Percentiles rank a stretch among this genome's conserved stretches.
Conservation (phyloP, 2,888 invertebrate genomes). For the Byasa hedistus region DNA sequence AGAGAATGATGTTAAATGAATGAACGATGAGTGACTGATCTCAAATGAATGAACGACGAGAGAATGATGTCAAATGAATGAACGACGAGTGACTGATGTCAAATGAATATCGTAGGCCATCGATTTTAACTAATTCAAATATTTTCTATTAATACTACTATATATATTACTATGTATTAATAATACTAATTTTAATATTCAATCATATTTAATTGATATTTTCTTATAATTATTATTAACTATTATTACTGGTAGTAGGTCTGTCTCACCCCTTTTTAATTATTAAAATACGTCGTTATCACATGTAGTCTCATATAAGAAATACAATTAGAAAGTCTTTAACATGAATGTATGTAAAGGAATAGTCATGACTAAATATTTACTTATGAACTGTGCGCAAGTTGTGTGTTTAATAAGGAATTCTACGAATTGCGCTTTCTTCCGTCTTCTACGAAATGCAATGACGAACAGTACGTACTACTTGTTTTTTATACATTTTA, state of each 20-base stretch:
- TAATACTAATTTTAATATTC: too few species aligned
- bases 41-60: neutral
- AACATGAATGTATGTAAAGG: too few species aligned
- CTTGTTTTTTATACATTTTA: neutral
- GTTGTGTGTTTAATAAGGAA: neutral
- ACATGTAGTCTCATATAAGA: too few species aligned
- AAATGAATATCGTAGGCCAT: neutral
- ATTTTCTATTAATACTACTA: too few species aligned
- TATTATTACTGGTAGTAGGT: too few species aligned
- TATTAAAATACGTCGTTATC: too few species aligned
- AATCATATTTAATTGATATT: too few species aligned
- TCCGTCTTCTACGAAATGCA: neutral
- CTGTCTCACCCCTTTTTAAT: too few species aligned
- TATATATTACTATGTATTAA: too few species aligned
- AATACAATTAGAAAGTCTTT: too few species aligned
- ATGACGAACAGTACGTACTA: neutral
- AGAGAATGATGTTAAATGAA: constrained; percentile 2
- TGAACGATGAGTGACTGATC: neutral
- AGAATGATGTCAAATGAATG: constrained; percentile 1
- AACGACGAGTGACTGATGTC: neutral
- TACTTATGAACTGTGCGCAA: neutral
- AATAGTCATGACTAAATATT: neutral
- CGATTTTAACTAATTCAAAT: too few species aligned
- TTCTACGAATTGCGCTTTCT: neutral
- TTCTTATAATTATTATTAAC: too few species aligned